Conservation (phyloP, 53 echinoderm and acorn worm genomes). For the Zoroaster sp. region DNA sequence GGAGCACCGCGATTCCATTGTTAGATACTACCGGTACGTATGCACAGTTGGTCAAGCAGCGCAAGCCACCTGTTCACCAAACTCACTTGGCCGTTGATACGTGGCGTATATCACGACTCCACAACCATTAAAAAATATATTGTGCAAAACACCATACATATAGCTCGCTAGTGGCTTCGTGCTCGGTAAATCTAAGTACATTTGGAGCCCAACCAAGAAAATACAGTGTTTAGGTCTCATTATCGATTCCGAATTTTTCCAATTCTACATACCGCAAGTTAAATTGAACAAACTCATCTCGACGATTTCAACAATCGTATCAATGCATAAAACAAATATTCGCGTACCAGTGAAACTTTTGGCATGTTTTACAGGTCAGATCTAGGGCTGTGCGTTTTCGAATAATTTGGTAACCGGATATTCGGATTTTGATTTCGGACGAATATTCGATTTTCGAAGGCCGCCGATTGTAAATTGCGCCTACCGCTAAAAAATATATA, state of each 20-base stretch:
- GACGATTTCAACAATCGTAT: not conserved
- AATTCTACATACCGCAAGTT: not conserved
- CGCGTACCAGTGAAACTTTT: not conserved
- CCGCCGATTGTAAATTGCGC: too few species aligned
- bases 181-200: constrained; percentile 40
- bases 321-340: not conserved
- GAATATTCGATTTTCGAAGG: too few species aligned
- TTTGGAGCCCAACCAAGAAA: not conserved
- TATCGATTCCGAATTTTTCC: not conserved
- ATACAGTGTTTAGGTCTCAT: not conserved
- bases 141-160: not conserved
- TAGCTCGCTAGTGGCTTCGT: constrained; percentile 40
- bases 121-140: not conserved
- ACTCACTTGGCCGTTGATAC: constrained; percentile 38
- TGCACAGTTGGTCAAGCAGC: constrained; percentile 14
- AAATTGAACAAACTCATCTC: not conserved
- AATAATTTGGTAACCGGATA: too few species aligned
- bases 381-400: too few species aligned
- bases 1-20: constrained; percentile 4
- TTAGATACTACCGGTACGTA: constrained; percentile 22
- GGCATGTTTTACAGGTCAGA: constrained; percentile 28
- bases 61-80: constrained; percentile 53
- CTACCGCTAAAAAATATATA: too few species aligned
- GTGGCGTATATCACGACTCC: not conserved
- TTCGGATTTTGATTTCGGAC: too few species aligned